Evolutionary conservation across 1,140 invertebrate species (phyloP), one percentile per base, ranked within the genome.

Genomic region (Triops cancriformis): DNA sequence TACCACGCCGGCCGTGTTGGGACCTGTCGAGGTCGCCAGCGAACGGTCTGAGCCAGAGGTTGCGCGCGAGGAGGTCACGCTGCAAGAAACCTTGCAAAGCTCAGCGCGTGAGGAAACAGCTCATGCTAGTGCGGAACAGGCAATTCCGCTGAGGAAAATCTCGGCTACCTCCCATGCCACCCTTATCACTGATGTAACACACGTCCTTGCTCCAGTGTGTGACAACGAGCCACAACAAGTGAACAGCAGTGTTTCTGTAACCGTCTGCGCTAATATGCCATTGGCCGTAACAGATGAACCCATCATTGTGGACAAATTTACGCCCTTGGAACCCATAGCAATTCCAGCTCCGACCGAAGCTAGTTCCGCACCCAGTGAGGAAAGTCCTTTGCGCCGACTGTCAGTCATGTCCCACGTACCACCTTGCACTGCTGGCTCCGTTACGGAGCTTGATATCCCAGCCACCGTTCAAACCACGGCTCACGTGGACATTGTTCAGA

Each of bases 141-240:
- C 64, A 2, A 73, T 41, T n/a, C 64, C 77, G 41, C n/a, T 78
- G 1, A 26, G 77, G 12, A 78, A 78, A 74, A 78, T 78, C 14
- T 78, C 77, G 18, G 77, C 77, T 43, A 23, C 51, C 18, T 64
- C 73, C 72, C 28, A 27, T 76, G 45, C 75, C 10, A 31, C 43
- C 37, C 42, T 23, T 23, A 64, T 64, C 18, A 12, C 23, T 9
- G 51, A 64, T 64, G 18, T n/a, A 14, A 64, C 51, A 0, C 5
- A 10, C 51, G 51, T 64, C 6, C 51, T 64, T 64, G 0, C 18
- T 64, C 6, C 6, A 64, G 1, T 14, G 51, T 14, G 3, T 23
- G 18, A 5, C 18, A 18, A 10, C 6, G 51, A 6, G 14, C 9
- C 51, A 6, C 6, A 23, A 6, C 51, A 64, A 4, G 31, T 37